Evolutionary conservation across 1,140 invertebrate species (phyloP), one percentile per base, ranked within the genome.

Genomic region (Aphaenogaster floridana): DNA sequence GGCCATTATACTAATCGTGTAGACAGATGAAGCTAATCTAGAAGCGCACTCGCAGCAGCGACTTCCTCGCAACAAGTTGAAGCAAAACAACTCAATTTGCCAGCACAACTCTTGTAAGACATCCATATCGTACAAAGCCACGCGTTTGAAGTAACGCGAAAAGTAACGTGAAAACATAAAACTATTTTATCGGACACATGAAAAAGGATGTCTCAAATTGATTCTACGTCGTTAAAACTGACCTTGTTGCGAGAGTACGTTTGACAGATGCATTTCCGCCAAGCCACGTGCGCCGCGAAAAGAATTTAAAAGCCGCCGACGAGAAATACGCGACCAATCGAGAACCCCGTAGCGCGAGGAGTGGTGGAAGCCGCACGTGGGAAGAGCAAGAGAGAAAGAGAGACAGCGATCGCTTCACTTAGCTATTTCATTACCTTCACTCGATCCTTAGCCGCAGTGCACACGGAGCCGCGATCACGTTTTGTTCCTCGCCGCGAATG

Each of bases 361-460:
- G 90, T 77, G 87, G 61, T 74, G 86, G 64, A 17, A 66, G 17
- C 68, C 69, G 68, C 79, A 85, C 66, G 77, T 69, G 76, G 59
- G 52, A 87, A 88, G 76, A 84, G 48, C n/a, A 50, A 61, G 15
- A 42, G 48, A 59, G 59, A 71, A 57, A 80, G n/a, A 72, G 48
- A 87, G 57, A 89, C 54, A 21, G 54, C 42, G 45, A 76, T 86
- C 77, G 90, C 87, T 87, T 90, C 86, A 89, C 88, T 90, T 90
- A 86, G 85, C 90, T 88, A 91, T 91, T 91, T 91, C 91, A 91
- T 91, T 92, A 92, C 90, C 90, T 92, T 92, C 91, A 77, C 90
- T 88, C 91, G 86, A 91, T 90, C 83, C 88, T 85, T 86, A 74
- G 90, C 86, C 86, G 88, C 91, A 91, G 91, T 91, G 83, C 83